These are phyloP conservation scores for Hemibagrus wyckioides DNA, from an alignment of 2,113 vertebrate genomes.

Conservation along the genomic window DNA sequence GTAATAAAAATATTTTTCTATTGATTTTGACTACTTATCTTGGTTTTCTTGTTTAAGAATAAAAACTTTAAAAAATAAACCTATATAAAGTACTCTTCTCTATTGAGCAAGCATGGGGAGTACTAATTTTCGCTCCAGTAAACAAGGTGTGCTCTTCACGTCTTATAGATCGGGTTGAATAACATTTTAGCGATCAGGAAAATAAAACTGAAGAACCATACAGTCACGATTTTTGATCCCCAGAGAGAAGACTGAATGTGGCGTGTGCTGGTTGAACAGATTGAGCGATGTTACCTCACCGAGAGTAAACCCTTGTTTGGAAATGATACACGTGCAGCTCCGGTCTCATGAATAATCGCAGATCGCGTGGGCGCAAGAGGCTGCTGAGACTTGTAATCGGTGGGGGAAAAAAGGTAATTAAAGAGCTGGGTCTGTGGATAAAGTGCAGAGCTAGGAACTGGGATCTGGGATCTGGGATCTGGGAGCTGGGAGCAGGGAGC, in stretches of 20 bases:
- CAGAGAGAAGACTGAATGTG: slow-evolving; percentile 7
- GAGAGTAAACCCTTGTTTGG: not conserved
- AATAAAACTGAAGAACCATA: slow-evolving; percentile 58
- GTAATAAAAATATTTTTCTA: not conserved
- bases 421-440: not conserved
- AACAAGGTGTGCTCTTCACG: not conserved
- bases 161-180: not conserved
- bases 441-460: not conserved
- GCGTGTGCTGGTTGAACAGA: slow-evolving; percentile 9
- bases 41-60: not conserved
- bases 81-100: not conserved
- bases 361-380: not conserved
- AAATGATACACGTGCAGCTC: not conserved
- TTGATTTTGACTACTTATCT: not conserved
- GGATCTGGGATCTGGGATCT: too few relatives aligned
- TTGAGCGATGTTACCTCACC: not conserved
- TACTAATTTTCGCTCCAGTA: too few relatives aligned
- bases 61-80: too few relatives aligned
- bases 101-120: not conserved
- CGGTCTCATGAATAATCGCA: slow-evolving; percentile 6
- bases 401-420: not conserved
- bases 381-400: slow-evolving; percentile 8
- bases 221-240: slow-evolving; percentile 52
- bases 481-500: too few relatives aligned
- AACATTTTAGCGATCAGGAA: not conserved